Base-by-base conservation (phyloP, 2,888 invertebrate species). In the Acheta domesticus region DNA sequence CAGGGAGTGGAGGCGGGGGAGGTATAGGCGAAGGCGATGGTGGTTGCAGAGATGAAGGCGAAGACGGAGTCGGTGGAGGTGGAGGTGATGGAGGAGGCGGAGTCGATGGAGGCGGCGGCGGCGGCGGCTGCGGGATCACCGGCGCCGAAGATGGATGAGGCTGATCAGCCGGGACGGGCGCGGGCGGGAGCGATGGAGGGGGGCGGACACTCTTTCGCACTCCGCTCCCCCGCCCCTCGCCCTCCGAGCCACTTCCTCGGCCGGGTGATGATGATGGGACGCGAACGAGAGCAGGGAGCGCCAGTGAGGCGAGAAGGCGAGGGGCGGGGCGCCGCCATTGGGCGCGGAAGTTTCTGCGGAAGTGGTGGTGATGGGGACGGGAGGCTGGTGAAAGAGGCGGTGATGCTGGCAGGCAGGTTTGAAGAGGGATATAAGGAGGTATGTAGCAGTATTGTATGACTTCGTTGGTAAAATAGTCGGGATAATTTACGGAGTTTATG, bases 71-170 rank as follows among this genome's bases (percentile, higher is more conserved):
- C 2, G 2, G 2, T 4, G 62, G 5, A 5, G 62, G 19, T 16
- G 16, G 62, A 19, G 62, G 62, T 62, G 62, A 62, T 62, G 19
- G 62, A 2, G 19, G 62, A 5, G 62, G 62, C 16, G 14, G 19
- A 62, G 62, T 23, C 19, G 62, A 19, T 12, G 62, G 19, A 62
- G 16, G 62, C 16, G 62, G 62, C 19, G 1, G 19, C 19, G 19
- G 50, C 14, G 19, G 50, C 16, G 62, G 62, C 16, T 5, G n/a
- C 14, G 62, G 62, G n/a, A 62, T 62, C 62, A 62, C 3, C 62
- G 62, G n/a, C 14, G 62, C 62, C 62, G 62, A 62, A 62, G 62
- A 62, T 62, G 62, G 62, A 62, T 62, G 62, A 62, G 62, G 62
- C 16, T n/a, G 62, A 62, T 62, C 62, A 62, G 16, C 16, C 62